Percentiles rank a stretch among this genome's conserved stretches.
Evolutionary conservation across 2,113 vertebrate species (phyloP).

Genomic region (Cyprinus carpio): DNA sequence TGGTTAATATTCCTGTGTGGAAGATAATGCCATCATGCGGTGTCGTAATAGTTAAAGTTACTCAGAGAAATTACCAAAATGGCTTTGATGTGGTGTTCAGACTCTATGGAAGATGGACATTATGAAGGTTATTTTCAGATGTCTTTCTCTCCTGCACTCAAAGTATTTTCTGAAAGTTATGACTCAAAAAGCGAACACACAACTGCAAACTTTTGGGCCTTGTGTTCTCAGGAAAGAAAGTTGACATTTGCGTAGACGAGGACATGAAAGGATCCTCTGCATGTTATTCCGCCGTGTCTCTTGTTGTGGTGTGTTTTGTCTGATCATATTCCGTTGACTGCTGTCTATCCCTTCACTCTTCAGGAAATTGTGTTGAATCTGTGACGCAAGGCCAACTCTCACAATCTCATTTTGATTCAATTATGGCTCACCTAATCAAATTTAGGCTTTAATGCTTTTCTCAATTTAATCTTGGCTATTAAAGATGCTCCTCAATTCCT

Average conservation of each 20-base stretch:
- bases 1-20: slow-evolving; percentile 47
- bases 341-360: slow-evolving; percentile 48
- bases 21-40: slow-evolving; percentile 33
- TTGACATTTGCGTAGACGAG: neutral
- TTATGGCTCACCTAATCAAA: slow-evolving; percentile 57
- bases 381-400: slow-evolving; percentile 56
- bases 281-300: neutral
- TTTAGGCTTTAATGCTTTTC: slow-evolving; percentile 58
- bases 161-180: slow-evolving; percentile 21
- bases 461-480: slow-evolving; percentile 59
- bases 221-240: neutral
- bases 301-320: slow-evolving; percentile 36
- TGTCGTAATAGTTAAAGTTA: slow-evolving; percentile 38
- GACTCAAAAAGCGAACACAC: neutral
- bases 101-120: slow-evolving; percentile 21
- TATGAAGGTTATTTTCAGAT: slow-evolving; percentile 35
- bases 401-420: slow-evolving; percentile 52
- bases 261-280: neutral
- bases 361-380: slow-evolving; percentile 57
- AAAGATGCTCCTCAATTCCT: slow-evolving; percentile 44
- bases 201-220: neutral
- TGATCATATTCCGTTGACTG: slow-evolving; percentile 36
- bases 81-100: slow-evolving; percentile 13
- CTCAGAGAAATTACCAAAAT: slow-evolving; percentile 40
- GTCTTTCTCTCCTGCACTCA: neutral